A percentile compares a stretch with the other conserved stretches of the same genome.
These are phyloP conservation scores for Kradibia gibbosae DNA, from an alignment of 1,140 invertebrate genomes.

Conservation along the genomic window DNA sequence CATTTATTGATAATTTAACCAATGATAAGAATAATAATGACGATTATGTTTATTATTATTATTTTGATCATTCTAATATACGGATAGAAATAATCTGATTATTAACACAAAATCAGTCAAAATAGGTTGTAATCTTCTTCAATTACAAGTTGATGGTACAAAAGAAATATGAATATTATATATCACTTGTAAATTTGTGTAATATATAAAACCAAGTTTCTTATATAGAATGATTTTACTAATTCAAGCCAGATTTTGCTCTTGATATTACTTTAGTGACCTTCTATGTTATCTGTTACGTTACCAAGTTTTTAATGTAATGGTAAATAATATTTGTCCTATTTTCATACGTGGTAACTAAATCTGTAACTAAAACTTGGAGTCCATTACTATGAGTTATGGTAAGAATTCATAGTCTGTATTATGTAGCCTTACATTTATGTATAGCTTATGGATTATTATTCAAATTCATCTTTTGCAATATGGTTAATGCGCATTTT, in stretches of 20 bases:
- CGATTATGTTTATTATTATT: too few relatives aligned
- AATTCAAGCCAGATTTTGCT: not conserved
- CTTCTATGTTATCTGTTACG: not conserved
- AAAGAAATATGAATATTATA: not conserved
- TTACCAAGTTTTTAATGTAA: not conserved
- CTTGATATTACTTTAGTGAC: not conserved
- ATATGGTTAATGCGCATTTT: not conserved
- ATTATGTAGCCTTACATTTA: not conserved
- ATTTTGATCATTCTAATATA: too few relatives aligned
- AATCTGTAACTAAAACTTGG: not conserved
- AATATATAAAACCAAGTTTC: not conserved
- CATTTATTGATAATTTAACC: too few relatives aligned
- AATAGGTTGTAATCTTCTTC: too few relatives aligned
- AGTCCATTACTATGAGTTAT: conserved; percentile 15
- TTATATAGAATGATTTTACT: not conserved
- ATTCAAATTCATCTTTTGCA: not conserved
- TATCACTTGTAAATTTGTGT: not conserved
- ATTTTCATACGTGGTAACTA: not conserved
- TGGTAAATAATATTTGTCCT: not conserved
- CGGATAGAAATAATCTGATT: too few relatives aligned
- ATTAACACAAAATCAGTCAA: not conserved
- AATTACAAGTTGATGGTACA: not conserved
- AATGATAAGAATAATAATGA: too few relatives aligned
- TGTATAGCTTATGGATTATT: not conserved
- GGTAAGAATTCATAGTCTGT: not conserved